Percentiles rank a stretch among this genome's conserved stretches.
Conservation (phyloP, 2,797 vertebrate genomes). For the Hephaestus fuliginosus region DNA sequence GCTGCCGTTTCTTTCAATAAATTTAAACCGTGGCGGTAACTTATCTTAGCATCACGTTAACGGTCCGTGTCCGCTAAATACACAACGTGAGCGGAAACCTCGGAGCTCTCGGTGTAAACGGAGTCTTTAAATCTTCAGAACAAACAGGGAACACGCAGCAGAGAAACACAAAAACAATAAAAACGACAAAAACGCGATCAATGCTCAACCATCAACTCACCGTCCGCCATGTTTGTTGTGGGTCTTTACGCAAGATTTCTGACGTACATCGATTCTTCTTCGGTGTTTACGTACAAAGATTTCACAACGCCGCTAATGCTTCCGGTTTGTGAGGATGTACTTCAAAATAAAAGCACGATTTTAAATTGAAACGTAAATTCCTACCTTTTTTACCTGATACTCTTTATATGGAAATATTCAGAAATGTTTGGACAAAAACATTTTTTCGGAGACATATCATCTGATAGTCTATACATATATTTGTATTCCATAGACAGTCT, state of each 20-base stretch:
- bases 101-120: rapidly evolving
- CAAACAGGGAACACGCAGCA: rapidly evolving
- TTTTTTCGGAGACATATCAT: too few species aligned
- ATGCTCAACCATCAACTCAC: slow-evolving; percentile 75
- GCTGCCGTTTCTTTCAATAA: too few species aligned
- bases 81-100: rapidly evolving
- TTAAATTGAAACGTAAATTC: too few species aligned
- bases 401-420: background rate
- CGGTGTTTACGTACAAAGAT: background rate
- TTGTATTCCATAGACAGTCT: too few species aligned
- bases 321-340: background rate
- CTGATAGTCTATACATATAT: too few species aligned
- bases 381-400: background rate
- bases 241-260: slow-evolving; percentile 54
- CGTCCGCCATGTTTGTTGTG: slow-evolving; percentile 90
- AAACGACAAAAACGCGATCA: background rate
- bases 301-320: too few species aligned
- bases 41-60: slow-evolving; percentile 55
- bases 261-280: slow-evolving; percentile 2
- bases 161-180: rapidly evolving
- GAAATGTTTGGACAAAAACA: background rate
- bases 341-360: slow-evolving; percentile 51
- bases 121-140: rapidly evolving
- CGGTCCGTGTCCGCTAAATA: rapidly evolving
- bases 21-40: too few species aligned